Evolutionary conservation across 1,140 invertebrate genomes (phyloP).

Genomic region (Camponotus vicinus): DNA sequence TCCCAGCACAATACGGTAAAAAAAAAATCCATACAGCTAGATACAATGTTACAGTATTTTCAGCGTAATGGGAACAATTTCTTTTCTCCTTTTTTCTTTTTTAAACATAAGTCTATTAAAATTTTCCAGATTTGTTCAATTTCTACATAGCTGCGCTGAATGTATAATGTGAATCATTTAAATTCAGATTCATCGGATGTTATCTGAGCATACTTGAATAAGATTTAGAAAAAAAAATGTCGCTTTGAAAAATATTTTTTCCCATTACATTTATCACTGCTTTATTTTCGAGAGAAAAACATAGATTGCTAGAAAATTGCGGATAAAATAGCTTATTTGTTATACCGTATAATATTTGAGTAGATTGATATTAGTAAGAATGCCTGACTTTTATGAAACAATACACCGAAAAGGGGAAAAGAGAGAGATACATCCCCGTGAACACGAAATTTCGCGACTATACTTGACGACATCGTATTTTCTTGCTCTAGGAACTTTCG

Average conservation of each 20-base stretch:
- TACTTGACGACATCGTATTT: background rate
- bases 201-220: background rate
- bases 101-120: conserved; percentile 15
- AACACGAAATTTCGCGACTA: conserved; percentile 26
- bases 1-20: conserved; percentile 20
- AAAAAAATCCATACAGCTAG: conserved; percentile 1
- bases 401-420: background rate
- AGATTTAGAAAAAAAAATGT: conserved; percentile 1
- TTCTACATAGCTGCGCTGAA: conserved; percentile 3
- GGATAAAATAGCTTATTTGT: conserved; percentile 20
- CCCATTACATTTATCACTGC: background rate
- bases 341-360: background rate
- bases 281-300: background rate
- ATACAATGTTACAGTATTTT: conserved; percentile 32
- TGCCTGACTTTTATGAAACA: conserved; percentile 4
- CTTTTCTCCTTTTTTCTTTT: background rate
- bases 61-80: conserved; percentile 23
- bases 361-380: conserved; percentile 1
- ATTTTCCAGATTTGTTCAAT: conserved; percentile 37
- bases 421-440: conserved; percentile 9
- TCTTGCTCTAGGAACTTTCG: conserved; percentile 41
- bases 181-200: conserved; percentile 9
- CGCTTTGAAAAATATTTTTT: background rate
- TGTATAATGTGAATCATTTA: conserved; percentile 23
- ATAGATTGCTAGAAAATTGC: background rate